phyloP scores from a whole-genome alignment of 2,797 vertebrate species.

The Poeciliopsis turneri region DNA sequence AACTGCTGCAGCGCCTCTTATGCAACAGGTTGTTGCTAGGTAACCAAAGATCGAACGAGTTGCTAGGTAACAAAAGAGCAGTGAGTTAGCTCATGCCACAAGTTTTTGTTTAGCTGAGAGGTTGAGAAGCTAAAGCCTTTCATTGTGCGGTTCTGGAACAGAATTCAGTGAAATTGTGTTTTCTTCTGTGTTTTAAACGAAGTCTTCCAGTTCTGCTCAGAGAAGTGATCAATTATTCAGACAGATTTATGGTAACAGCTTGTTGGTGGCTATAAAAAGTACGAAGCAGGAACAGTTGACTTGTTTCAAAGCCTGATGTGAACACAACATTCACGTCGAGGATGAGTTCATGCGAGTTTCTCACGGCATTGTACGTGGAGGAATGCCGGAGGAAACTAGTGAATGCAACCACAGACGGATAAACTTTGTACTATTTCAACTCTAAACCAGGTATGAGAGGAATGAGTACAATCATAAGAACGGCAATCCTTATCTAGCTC shows the following conservation, averaged over 20 bases:
- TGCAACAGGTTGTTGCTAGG: too few species aligned
- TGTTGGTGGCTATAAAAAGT: not conserved
- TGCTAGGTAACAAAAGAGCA: too few species aligned
- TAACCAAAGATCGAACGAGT: too few species aligned
- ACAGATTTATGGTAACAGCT: not conserved
- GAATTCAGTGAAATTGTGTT: not conserved
- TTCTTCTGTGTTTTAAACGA: not conserved
- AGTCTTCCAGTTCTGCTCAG: not conserved
- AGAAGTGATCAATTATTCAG: not conserved
- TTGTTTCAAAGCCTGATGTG: not conserved
- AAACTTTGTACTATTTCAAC: conserved; percentile 45
- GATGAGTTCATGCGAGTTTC: not conserved
- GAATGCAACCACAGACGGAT: conserved; percentile 39
- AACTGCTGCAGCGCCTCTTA: too few species aligned
- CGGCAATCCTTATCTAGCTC: conserved; percentile 44
- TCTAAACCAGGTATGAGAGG: conserved; percentile 41
- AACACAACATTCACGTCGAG: not conserved
- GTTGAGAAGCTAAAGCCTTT: too few species aligned
- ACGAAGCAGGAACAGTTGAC: not conserved
- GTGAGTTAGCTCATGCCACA: too few species aligned
- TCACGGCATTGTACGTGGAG: conserved; percentile 7
- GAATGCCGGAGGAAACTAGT: conserved; percentile 53
- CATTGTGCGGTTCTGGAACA: too few species aligned
- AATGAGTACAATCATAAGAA: conserved; percentile 65
- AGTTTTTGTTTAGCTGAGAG: too few species aligned